These are phyloP conservation scores for Morphnarchus princeps DNA, from an alignment of 2,113 vertebrate genomes.

Conservation along the genomic window DNA sequence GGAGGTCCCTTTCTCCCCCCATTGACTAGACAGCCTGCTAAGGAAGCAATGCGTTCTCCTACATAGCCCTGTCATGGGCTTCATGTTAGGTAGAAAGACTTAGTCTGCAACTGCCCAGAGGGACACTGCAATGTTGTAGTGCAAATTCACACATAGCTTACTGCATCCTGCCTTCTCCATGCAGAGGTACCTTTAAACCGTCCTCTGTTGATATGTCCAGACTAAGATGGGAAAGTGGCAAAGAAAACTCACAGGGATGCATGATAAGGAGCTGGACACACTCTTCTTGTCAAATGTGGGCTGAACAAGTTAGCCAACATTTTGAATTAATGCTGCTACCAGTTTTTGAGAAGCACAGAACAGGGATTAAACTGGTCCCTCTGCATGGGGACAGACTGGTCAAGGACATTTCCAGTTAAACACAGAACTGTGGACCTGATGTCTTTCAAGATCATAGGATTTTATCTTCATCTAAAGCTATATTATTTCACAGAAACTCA, in stretches of 20 bases:
- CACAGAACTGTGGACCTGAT: not conserved
- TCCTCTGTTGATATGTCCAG: not conserved
- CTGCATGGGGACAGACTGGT: not conserved
- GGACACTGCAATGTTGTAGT: not conserved
- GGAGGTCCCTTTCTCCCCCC: not conserved
- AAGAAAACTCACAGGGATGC: not conserved
- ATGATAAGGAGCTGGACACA: not conserved
- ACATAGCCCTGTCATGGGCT: not conserved
- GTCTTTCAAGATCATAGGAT: not conserved
- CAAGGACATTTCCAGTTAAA: not conserved
- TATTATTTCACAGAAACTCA: not conserved
- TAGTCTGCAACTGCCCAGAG: not conserved
- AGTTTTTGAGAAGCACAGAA: not conserved
- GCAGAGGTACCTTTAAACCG: not conserved
- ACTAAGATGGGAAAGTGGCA: not conserved
- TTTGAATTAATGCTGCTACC: not conserved
- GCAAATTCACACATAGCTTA: not conserved
- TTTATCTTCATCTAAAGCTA: not conserved
- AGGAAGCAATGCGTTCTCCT: not conserved
- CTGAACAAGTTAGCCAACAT: not conserved
- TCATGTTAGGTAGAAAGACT: not conserved
- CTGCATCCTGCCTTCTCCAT: not conserved
- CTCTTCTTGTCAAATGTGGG: not conserved
- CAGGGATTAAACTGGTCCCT: not conserved
- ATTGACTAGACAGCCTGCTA: not conserved